These are phyloP conservation scores for Timema cristinae DNA, from an alignment of 2,888 invertebrate species.

Conservation along the genomic window DNA sequence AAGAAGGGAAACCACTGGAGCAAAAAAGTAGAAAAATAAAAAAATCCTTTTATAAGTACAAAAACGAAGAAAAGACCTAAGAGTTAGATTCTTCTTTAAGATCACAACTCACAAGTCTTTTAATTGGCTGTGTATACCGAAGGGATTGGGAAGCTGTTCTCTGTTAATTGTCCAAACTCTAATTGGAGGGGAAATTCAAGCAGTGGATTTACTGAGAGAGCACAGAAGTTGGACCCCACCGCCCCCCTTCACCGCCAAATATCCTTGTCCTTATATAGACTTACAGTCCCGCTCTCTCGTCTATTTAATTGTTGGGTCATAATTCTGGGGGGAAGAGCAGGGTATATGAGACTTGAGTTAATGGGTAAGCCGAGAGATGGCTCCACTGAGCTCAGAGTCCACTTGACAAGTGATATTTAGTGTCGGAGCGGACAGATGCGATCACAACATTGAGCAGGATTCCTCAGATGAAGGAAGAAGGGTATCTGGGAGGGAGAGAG, in stretches of 20 bases:
- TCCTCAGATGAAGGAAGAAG: background rate
- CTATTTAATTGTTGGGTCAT: slow-evolving; percentile 13
- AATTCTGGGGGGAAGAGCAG: background rate
- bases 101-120: slow-evolving; percentile 26
- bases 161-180: slow-evolving; percentile 14
- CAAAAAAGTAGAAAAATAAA: slow-evolving; percentile 4
- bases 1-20: background rate
- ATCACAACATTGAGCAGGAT: too few species aligned
- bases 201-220: slow-evolving; percentile 5
- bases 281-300: background rate
- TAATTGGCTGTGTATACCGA: slow-evolving; percentile 23
- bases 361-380: slow-evolving; percentile 11
- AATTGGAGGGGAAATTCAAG: slow-evolving; percentile 14
- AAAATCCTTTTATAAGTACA: background rate
- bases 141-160: slow-evolving; percentile 13
- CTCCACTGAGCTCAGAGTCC: background rate
- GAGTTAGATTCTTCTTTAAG: slow-evolving; percentile 8
- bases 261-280: slow-evolving; percentile 12
- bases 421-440: too few species aligned
- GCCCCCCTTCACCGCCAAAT: background rate
- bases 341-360: slow-evolving; percentile 12
- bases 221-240: background rate
- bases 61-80: slow-evolving; percentile 10
- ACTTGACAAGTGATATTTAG: background rate
- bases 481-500: too few species aligned